Evolutionary conservation across 2,113 vertebrate genomes (phyloP).

Genomic region (Oryzias melastigma): DNA sequence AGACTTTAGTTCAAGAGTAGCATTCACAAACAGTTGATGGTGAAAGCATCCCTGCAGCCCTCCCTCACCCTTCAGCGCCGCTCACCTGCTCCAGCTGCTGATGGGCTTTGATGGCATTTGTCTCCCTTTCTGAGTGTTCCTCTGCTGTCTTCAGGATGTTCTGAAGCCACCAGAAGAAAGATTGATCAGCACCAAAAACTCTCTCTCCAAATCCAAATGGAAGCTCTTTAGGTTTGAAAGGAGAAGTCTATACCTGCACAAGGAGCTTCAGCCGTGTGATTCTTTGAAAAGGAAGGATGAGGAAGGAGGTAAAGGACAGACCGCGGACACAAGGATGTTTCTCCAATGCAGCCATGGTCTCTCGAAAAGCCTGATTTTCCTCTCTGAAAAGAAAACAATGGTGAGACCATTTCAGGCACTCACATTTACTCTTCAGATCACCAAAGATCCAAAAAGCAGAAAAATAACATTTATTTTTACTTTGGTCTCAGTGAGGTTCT

Average conservation of each 20-base stretch:
- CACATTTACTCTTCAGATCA: too few species aligned
- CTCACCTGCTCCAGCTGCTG: conserved; percentile 88
- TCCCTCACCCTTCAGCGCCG: background rate
- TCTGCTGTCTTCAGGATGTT: conserved; percentile 95
- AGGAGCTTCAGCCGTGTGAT: conserved; percentile 96
- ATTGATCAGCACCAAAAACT: too few species aligned
- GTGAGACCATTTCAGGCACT: background rate
- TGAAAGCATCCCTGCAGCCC: too few species aligned
- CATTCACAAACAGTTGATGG: too few species aligned
- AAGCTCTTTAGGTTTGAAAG: background rate
- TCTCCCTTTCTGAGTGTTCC: conserved; percentile 86
- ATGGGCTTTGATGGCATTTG: conserved; percentile 87
- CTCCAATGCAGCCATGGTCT: conserved; percentile 85
- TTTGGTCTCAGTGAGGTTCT: too few species aligned
- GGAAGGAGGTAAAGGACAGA: conserved; percentile 93
- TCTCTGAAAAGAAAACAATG: conserved; percentile 75
- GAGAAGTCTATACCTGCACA: conserved; percentile 82
- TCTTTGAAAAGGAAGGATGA: conserved; percentile 96
- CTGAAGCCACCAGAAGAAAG: conserved; percentile 48
- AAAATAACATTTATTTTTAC: too few species aligned
- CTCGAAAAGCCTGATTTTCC: conserved; percentile 88
- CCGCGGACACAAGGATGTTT: conserved; percentile 87
- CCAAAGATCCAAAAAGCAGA: too few species aligned
- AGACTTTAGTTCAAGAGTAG: too few species aligned
- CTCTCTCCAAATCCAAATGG: too few species aligned